A percentile compares a stretch with the other conserved stretches of the same genome.
Evolutionary conservation across 2,888 invertebrate species (phyloP).

Genomic region (Gastracanthus pulcherrimus): DNA sequence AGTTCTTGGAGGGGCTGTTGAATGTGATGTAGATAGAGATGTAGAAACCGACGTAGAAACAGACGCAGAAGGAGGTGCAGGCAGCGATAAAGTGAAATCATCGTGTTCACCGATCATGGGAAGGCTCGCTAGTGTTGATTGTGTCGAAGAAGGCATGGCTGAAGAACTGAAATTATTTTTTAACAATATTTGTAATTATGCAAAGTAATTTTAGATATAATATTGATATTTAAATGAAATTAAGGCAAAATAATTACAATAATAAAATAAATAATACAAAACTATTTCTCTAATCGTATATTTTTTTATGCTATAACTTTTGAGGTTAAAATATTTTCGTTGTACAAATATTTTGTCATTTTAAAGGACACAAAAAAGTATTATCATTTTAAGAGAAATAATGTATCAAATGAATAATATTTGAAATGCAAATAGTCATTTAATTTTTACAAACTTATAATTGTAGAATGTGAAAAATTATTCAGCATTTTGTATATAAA

Average conservation of each 20-base stretch:
- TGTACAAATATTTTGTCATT: neutral
- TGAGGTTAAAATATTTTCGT: neutral
- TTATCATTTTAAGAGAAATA: neutral
- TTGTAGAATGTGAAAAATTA: too few species aligned
- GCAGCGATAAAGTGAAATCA: slow-evolving; percentile 67
- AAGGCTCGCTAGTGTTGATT: slow-evolving; percentile 85
- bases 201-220: neutral
- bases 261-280: neutral
- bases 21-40: slow-evolving; percentile 65
- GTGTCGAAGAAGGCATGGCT: slow-evolving; percentile 79
- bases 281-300: neutral
- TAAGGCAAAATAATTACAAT: neutral
- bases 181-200: neutral
- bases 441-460: too few species aligned
- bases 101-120: slow-evolving; percentile 87
- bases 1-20: slow-evolving; percentile 62
- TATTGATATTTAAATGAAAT: neutral
- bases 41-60: slow-evolving; percentile 41
- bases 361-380: neutral
- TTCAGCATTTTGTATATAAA: too few species aligned
- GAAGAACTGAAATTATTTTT: slow-evolving; percentile 79
- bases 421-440: neutral
- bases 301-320: neutral
- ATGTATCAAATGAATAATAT: neutral
- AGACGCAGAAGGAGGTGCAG: slow-evolving; percentile 60